Conservation (phyloP, 2,888 invertebrate genomes). For the Pyrrhosoma nymphula region DNA sequence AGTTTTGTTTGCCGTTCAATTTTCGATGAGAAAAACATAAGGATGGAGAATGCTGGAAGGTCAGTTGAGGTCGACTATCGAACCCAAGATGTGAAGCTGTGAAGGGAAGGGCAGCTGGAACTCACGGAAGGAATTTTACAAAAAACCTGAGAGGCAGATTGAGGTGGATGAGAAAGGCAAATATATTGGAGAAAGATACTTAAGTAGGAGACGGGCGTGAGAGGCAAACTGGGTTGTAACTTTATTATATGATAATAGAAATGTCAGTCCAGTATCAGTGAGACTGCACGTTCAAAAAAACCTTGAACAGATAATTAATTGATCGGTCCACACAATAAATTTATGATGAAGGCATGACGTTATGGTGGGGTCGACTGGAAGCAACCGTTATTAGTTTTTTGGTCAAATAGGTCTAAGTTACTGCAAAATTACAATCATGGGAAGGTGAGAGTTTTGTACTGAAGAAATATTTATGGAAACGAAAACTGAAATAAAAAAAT, state of each 20-base stretch:
- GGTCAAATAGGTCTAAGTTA: neutral
- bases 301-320: neutral
- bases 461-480: no score
- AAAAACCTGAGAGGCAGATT: neutral
- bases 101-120: neutral
- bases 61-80: neutral
- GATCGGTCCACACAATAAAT: neutral
- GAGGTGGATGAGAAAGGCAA: neutral
- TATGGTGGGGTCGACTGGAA: neutral
- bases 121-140: neutral
- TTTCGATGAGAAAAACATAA: neutral
- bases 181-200: neutral
- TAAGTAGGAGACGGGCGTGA: neutral
- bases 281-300: neutral
- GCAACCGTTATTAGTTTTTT: neutral
- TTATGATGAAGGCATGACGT: neutral
- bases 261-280: neutral
- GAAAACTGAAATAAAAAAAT: no score
- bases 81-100: neutral
- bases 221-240: neutral
- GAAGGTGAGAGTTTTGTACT: no score
- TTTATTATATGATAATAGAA: neutral
- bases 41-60: neutral
- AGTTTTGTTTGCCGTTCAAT: neutral
- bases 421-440: neutral